A percentile compares a stretch with the other conserved stretches of the same genome.
phyloP scores from a whole-genome alignment of 2,113 vertebrate species.

The Passerina amoena region DNA sequence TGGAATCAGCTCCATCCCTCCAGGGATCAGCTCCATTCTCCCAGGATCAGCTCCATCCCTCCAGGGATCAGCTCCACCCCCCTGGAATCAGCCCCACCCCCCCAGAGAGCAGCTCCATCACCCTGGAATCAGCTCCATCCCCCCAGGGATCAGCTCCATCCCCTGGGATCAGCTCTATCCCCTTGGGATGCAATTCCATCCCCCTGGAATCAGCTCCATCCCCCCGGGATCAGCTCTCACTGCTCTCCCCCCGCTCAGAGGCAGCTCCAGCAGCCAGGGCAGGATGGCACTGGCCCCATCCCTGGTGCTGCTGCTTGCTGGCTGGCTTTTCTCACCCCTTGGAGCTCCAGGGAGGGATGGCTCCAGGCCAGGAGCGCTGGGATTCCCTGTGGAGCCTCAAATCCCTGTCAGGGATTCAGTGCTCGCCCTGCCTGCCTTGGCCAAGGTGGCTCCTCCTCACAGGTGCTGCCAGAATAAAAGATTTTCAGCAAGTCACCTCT shows the following conservation, averaged over 20 bases:
- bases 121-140: neutral
- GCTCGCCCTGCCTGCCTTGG: no score
- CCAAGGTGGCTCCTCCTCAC: no score
- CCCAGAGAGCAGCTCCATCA: no score
- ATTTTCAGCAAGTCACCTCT: neutral
- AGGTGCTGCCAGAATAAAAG: neutral
- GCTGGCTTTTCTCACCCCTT: neutral
- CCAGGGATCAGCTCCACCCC: accelerated
- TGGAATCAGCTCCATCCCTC: no score
- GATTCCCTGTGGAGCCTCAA: no score
- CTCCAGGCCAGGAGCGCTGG: no score
- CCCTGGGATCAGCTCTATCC: neutral
- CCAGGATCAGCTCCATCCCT: no score
- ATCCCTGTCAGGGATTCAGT: no score
- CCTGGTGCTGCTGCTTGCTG: neutral
- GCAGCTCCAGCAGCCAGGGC: neutral
- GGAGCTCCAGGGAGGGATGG: no score
- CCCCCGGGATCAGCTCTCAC: neutral
- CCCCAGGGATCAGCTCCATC: neutral
- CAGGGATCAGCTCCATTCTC: no score
- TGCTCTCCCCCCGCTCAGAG: neutral
- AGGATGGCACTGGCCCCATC: neutral
- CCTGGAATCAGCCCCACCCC: neutral
- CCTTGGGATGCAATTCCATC: neutral
- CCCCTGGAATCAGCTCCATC: neutral